Base-by-base conservation (phyloP, 2,113 vertebrate genomes). In the Mesocricetus auratus region DNA sequence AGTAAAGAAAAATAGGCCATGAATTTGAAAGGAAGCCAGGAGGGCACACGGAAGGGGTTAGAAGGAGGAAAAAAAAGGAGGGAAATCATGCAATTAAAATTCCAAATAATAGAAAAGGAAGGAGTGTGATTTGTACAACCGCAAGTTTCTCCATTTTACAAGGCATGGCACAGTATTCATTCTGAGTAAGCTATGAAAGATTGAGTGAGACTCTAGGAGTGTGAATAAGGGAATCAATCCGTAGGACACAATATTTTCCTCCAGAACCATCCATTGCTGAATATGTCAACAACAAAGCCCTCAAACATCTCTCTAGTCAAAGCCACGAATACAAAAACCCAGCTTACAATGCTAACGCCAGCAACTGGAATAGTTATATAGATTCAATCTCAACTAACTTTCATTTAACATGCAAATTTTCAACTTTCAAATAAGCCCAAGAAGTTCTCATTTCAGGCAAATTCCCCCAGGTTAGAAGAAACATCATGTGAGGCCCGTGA, bases 381-480 rank as follows among this genome's bases (percentile, higher is more conserved):
- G 53, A 82, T 71, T 86, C 66, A 64, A 12, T 56, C 89, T 89
- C 62, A 77, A 81, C 68, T 77, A 22, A 16, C 45, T n/a, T 45
- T 69, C 26, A 87, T 3, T 39, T 45, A 89, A 9, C 19, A 26
- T 58, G 2, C 83, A 71, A 73, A 12, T 24, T 78, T 91, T 79
- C 78, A 79, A 36, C 24, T 94, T 86, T 93, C 71, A 56, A 93
- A 89, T 79, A 75, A 85, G 3, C 19, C 15, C 73, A 75, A 42
- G 87, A 2, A 68, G 26, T 50, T 90, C 71, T 89, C 39, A 39
- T 16, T 81, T 82, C 53, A 90, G 86, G 39, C 31, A 66, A 91
- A 91, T 26, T 91, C 91, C 19, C 39, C 58, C 50, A 86, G 78
- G 7, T 87, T 66, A 66, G 73, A 93, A 79, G 60, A 93, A 85